phyloP scores from a whole-genome alignment of 2,797 vertebrate genomes.

The Odontamblyopus lacepedii region DNA sequence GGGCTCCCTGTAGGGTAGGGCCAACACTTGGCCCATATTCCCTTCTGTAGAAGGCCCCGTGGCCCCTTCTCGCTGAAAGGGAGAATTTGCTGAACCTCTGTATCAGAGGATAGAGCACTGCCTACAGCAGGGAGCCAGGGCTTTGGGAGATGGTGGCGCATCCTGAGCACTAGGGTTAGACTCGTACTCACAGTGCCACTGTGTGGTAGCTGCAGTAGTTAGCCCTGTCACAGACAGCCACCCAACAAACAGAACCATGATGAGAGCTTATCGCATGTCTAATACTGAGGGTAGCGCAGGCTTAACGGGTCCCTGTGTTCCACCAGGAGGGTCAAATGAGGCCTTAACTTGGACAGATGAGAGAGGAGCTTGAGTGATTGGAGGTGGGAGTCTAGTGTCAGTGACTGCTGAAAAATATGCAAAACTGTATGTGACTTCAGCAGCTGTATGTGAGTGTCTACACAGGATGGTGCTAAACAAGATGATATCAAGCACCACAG shows the following conservation, averaged over 20 bases:
- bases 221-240: slow-evolving; percentile 69
- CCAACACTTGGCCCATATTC: slow-evolving; percentile 68
- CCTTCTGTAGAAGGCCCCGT: slow-evolving; percentile 57
- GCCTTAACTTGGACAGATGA: slow-evolving; percentile 68
- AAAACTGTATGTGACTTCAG: slow-evolving; percentile 61
- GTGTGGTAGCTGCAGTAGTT: slow-evolving; percentile 75
- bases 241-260: slow-evolving; percentile 50
- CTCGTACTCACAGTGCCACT: slow-evolving; percentile 75
- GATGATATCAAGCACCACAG: slow-evolving; percentile 64
- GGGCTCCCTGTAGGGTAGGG: slow-evolving; percentile 71
- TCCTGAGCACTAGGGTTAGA: slow-evolving; percentile 71
- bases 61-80: slow-evolving; percentile 60
- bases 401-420: slow-evolving; percentile 64
- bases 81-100: slow-evolving; percentile 79
- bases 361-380: slow-evolving; percentile 50
- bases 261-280: slow-evolving; percentile 43
- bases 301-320: slow-evolving; percentile 52
- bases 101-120: slow-evolving; percentile 81
- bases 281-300: slow-evolving; percentile 48
- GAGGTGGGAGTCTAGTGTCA: slow-evolving; percentile 36
- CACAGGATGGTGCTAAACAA: slow-evolving; percentile 59
- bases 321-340: slow-evolving; percentile 65
- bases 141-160: slow-evolving; percentile 65
- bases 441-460: slow-evolving; percentile 48
- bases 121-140: slow-evolving; percentile 62